Base-by-base conservation (phyloP, 2,888 invertebrate species). In the Melinaea marsaeus region DNA sequence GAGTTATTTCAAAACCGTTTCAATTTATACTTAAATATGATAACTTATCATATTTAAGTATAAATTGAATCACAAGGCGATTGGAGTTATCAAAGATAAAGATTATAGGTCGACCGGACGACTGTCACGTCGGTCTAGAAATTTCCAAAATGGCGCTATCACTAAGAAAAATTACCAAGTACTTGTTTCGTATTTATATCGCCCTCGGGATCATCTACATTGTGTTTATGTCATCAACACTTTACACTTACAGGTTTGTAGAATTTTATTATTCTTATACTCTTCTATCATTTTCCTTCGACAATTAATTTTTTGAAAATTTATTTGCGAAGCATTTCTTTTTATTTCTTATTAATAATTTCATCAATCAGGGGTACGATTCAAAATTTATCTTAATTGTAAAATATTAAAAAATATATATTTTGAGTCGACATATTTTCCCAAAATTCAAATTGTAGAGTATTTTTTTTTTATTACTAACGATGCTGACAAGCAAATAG, bases 131-230 rank as follows among this genome's bases (percentile, higher is more conserved):
- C 46, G n/a, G 65, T 83, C 82, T 73, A 77, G 80, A 84, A 80
- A 65, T 70, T 82, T 83, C 80, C 64, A 78, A 68, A 62, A 85
- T 85, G 85, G 71, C 77, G 68, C 65, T 75, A 74, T 74, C 74
- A 42, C 33, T 75, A 57, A 66, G 64, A 64, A 65, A 33, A 57
- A 45, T 46, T 61, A 77, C 13, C 79, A 76, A 75, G 66, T 79
- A 67, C 13, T 79, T 60, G 78, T 67, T 78, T 55, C 78, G 82
- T 56, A 35, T 81, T 57, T 81, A 78, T 62, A 65, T 72, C 35
- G 62, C 74, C 5, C 7, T 81, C 6, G 73, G 75, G 64, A 62
- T 84, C 55, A 35, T 81, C 13, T 67, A 79, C 13, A 45, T 79
- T 11, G 63, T 75, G n/a, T 65, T 77, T 58, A 65, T 76, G 34